Evolutionary conservation across 92 coral and sea anemone species (phyloP), one percentile per base, ranked within the genome.

Genomic region (Pocillopora grandis): DNA sequence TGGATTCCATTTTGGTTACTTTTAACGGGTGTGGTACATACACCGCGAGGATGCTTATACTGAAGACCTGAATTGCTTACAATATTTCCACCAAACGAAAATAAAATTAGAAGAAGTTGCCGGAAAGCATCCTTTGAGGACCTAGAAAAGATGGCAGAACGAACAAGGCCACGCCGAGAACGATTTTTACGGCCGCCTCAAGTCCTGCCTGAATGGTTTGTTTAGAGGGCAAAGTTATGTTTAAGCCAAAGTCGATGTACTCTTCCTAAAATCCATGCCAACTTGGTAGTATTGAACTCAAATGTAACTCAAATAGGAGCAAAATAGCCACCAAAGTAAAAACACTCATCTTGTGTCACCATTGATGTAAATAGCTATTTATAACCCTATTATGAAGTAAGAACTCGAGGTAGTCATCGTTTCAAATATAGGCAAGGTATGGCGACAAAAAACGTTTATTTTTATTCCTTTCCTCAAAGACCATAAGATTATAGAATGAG

Each of bases 101-200:
- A 63, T 63, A 82, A 80, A 62, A 80, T 72, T 56, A 82, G 61
- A 33, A 82, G 86, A 72, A 82, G 62, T 82, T 80, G 72, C 80
- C 64, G 72, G 52, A 74, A 82, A 72, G 86, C 72, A 48, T 82
- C 63, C 70, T 73, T 73, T 82, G 79, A 23, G 31, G 86, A 13
- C 80, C 79, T 48, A 62, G 72, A 21, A 21, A 82, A 63, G 61
- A 82, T 82, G 86, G 79, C 33, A 61, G 86, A 82, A 27, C 86
- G 86, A 82, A 49, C 73, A 73, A 82, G 72, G 59, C 71, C 79
- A 62, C 74, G 79, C 56, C 87, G 80, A 73, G 20, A 49, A 37
- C 87, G 64, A 74, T 81, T 81, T 58, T 81, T 58, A 81, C 86
- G 31, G 31, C 31, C 65, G 86, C 86, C 72, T 81, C 86, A 77